phyloP scores from a whole-genome alignment of 2,113 vertebrate species.

The Aphyosemion australe region DNA sequence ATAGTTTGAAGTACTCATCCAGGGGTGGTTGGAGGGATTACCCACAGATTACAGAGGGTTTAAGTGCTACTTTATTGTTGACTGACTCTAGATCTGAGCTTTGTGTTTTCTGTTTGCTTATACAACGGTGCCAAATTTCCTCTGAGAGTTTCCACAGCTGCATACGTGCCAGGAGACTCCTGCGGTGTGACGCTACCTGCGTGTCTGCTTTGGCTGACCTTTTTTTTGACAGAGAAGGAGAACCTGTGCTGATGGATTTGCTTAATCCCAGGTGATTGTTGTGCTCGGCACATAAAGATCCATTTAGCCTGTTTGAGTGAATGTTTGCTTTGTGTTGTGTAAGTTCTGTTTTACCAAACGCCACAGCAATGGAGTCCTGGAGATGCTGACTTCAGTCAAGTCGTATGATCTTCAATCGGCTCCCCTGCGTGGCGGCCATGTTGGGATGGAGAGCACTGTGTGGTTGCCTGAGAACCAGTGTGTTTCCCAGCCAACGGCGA shows the following conservation, averaged over 20 bases:
- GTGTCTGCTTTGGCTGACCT: conserved; percentile 57
- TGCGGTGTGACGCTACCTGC: conserved; percentile 54
- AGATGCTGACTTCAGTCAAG: conserved; percentile 64
- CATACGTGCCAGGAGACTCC: conserved; percentile 25
- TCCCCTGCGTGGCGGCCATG: conserved; percentile 68
- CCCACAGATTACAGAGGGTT: conserved; percentile 31
- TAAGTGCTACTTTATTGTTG: conserved; percentile 49
- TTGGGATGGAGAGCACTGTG: conserved; percentile 69
- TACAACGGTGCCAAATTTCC: conserved; percentile 44
- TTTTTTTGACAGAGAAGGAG: conserved; percentile 5
- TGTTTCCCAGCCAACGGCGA: conserved; percentile 80
- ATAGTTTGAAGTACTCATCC: conserved; percentile 17
- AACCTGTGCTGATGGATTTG: conserved; percentile 20
- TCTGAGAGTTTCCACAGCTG: conserved; percentile 19
- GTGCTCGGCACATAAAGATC: not conserved
- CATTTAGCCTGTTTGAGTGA: not conserved
- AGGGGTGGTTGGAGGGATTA: conserved; percentile 11
- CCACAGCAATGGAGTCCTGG: conserved; percentile 46
- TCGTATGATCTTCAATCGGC: conserved; percentile 68
- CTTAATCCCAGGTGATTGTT: not conserved
- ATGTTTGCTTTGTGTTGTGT: not conserved
- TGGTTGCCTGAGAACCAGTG: conserved; percentile 78
- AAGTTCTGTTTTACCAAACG: conserved; percentile 18
- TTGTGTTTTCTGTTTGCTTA: conserved; percentile 42
- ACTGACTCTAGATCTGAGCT: conserved; percentile 25